These are phyloP conservation scores for Andinoacara biseriatus DNA, from an alignment of 2,113 vertebrate species.

Conservation along the genomic window DNA sequence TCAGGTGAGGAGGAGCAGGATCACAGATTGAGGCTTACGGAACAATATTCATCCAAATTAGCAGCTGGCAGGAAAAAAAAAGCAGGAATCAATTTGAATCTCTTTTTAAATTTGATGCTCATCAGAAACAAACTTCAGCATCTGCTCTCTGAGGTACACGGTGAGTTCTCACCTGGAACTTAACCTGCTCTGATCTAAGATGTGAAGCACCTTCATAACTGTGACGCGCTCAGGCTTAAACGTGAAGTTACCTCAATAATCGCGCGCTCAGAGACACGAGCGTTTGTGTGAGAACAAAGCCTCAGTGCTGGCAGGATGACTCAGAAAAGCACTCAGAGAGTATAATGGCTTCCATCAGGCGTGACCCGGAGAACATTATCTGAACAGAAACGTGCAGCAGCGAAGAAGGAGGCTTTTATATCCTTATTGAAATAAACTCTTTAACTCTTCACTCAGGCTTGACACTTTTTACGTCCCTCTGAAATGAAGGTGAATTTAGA, in stretches of 20 bases:
- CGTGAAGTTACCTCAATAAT: neutral
- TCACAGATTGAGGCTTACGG: too few species aligned
- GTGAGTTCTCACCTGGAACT: neutral
- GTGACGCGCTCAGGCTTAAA: neutral
- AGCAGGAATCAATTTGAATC: too few species aligned
- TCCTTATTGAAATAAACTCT: neutral
- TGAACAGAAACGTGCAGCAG: neutral
- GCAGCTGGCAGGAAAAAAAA: too few species aligned
- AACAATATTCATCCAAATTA: too few species aligned
- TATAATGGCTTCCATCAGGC: neutral
- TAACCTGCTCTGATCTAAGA: neutral
- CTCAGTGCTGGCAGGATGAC: neutral
- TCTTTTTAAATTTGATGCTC: too few species aligned
- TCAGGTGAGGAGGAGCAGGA: too few species aligned
- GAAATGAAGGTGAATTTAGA: neutral
- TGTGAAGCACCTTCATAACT: neutral
- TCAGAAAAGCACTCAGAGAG: neutral
- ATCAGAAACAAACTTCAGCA: too few species aligned
- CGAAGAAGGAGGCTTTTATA: neutral
- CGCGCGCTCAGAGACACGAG: neutral
- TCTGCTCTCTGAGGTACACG: neutral
- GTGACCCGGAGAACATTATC: neutral
- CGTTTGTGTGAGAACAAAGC: neutral
- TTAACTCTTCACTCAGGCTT: neutral
- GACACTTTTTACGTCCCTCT: accelerated